These are phyloP conservation scores for Limnodromus scolopaceus DNA, from an alignment of 2,797 vertebrate species.

Conservation along the genomic window DNA sequence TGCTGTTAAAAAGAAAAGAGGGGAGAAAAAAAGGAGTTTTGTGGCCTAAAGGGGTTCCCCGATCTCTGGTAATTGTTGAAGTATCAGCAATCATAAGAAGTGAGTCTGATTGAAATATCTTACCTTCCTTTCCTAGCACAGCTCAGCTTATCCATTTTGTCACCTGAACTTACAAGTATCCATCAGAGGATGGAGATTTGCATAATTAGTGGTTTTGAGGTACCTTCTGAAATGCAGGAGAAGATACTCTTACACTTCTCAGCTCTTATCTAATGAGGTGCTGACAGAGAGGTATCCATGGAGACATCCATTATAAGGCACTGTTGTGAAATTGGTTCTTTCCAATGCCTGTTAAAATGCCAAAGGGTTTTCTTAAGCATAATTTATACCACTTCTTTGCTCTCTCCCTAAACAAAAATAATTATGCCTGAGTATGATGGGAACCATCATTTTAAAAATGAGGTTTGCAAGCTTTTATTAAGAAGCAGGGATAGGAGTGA, in stretches of 20 bases:
- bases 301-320: constrained; percentile 50
- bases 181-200: constrained; percentile 29
- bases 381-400: constrained; percentile 15
- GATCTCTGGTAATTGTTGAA: neutral
- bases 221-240: constrained; percentile 17
- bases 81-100: neutral
- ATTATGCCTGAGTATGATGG: neutral
- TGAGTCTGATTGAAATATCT: neutral
- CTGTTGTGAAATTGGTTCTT: constrained; percentile 33
- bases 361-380: constrained; percentile 44
- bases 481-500: neutral
- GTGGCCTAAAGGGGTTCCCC: neutral
- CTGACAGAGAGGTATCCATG: constrained; percentile 64
- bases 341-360: constrained; percentile 39
- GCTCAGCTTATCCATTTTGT: neutral
- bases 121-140: neutral
- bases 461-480: neutral
- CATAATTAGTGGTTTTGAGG: constrained; percentile 55
- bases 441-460: neutral
- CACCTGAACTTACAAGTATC: neutral
- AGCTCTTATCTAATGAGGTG: constrained; percentile 42
- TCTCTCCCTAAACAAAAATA: constrained; percentile 37
- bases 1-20: neutral
- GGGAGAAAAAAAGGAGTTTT: neutral
- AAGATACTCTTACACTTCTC: neutral